phyloP scores from a whole-genome alignment of 2,888 invertebrate genomes.

The Piscicola geometra region DNA sequence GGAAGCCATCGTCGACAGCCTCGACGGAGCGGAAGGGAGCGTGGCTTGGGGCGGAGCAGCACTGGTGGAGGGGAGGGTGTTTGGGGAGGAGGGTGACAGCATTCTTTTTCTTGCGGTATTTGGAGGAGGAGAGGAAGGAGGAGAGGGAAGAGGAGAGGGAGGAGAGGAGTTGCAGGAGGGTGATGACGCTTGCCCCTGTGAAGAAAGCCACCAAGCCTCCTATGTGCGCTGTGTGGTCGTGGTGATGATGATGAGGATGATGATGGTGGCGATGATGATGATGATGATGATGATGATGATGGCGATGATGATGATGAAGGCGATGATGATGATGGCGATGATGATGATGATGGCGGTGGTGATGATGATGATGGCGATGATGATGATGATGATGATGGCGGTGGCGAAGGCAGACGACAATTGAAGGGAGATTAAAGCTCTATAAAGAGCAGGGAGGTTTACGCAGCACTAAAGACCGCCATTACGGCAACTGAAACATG shows the following conservation, averaged over 20 bases:
- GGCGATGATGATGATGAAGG: neutral
- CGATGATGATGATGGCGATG: neutral
- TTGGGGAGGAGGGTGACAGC: neutral
- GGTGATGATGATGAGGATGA: neutral
- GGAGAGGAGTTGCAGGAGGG: conserved; percentile 34
- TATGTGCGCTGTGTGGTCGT: conserved; percentile 32
- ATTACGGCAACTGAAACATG: no score
- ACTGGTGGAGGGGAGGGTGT: neutral
- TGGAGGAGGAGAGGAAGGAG: neutral
- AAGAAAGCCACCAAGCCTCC: conserved; percentile 39
- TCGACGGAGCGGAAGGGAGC: neutral
- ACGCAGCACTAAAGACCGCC: no score
- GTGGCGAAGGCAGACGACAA: conserved; percentile 37
- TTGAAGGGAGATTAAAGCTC: conserved; percentile 36
- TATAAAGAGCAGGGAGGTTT: conserved; percentile 35
- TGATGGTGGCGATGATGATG: neutral
- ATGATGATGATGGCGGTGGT: neutral
- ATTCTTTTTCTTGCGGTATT: no score
- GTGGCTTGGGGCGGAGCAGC: neutral
- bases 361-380: neutral
- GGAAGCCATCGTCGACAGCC: neutral
- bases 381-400: conserved; percentile 20
- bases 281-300: neutral
- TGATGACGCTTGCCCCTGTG: conserved; percentile 39
- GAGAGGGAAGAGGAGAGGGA: conserved; percentile 10